phyloP scores from a whole-genome alignment of 1,140 invertebrate species.

The Maniola jurtina region DNA sequence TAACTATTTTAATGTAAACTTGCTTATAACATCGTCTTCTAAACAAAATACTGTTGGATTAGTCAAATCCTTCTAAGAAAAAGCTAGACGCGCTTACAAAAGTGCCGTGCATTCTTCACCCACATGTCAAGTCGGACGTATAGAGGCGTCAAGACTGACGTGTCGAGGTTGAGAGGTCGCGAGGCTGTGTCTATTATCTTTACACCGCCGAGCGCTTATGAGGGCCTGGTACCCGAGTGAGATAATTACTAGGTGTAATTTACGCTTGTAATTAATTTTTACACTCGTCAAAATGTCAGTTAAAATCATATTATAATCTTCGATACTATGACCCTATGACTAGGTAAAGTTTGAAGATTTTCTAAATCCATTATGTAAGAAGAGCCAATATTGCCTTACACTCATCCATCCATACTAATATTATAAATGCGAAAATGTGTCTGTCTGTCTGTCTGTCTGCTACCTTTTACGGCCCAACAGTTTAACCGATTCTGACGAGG shows the following conservation, averaged over 20 bases:
- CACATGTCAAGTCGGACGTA: constrained; percentile 10
- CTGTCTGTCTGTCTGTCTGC: no score
- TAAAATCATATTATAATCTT: neutral
- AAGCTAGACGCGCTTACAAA: constrained; percentile 3
- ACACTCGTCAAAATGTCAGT: neutral
- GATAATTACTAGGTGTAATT: constrained; percentile 10
- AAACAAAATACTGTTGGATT: neutral
- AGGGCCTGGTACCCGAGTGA: neutral
- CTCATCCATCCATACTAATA: no score
- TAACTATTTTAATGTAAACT: neutral
- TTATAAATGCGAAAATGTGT: no score
- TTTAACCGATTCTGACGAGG: no score
- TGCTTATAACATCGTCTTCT: no score
- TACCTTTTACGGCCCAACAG: no score
- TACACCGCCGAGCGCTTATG: constrained; percentile 9
- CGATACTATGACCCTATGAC: neutral
- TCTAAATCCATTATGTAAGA: no score
- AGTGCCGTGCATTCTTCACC: constrained; percentile 7
- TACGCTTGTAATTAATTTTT: constrained; percentile 2
- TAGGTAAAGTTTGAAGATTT: no score
- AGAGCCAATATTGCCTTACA: no score
- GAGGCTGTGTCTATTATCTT: constrained; percentile 8
- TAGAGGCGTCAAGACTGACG: constrained; percentile 13
- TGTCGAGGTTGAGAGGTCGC: constrained; percentile 9
- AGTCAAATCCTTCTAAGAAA: constrained; percentile 5